A percentile compares a stretch with the other conserved stretches of the same genome.
phyloP scores from a whole-genome alignment of 2,888 invertebrate genomes.

The Pomacea canaliculata region DNA sequence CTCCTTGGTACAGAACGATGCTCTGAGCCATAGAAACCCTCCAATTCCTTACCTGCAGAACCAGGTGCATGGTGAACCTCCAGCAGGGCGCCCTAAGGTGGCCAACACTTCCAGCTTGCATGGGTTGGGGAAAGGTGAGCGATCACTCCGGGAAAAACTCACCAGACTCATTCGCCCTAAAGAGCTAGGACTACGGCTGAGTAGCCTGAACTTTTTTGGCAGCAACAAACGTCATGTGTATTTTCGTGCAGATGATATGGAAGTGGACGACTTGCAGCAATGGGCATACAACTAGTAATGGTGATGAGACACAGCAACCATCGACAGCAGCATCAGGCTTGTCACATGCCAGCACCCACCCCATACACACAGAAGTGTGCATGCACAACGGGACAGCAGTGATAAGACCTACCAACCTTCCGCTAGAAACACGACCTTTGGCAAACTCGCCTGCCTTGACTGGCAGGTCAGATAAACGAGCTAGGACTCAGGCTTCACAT shows the following conservation, averaged over 20 bases:
- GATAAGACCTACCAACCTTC: slow-evolving; percentile 42
- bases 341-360: slow-evolving; percentile 35
- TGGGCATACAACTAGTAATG: background rate
- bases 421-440: background rate
- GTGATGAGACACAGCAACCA: background rate
- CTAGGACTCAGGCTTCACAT: background rate
- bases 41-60: slow-evolving; percentile 83
- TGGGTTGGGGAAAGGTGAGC: slow-evolving; percentile 22
- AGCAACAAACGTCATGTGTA: slow-evolving; percentile 17
- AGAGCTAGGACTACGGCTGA: slow-evolving; percentile 47
- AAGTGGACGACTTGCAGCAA: slow-evolving; percentile 17
- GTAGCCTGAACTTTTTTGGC: slow-evolving; percentile 40
- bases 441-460: background rate
- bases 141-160: slow-evolving; percentile 34
- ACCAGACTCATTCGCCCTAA: slow-evolving; percentile 49
- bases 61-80: slow-evolving; percentile 74
- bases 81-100: slow-evolving; percentile 64
- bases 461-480: background rate
- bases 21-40: slow-evolving; percentile 57
- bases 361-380: slow-evolving; percentile 55
- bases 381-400: slow-evolving; percentile 52
- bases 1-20: slow-evolving; percentile 72
- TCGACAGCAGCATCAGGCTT: background rate
- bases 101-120: slow-evolving; percentile 59
- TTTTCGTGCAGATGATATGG: slow-evolving; percentile 13